Evolutionary conservation across 2,888 invertebrate species (phyloP).

Genomic region (Idaea dimidiata): DNA sequence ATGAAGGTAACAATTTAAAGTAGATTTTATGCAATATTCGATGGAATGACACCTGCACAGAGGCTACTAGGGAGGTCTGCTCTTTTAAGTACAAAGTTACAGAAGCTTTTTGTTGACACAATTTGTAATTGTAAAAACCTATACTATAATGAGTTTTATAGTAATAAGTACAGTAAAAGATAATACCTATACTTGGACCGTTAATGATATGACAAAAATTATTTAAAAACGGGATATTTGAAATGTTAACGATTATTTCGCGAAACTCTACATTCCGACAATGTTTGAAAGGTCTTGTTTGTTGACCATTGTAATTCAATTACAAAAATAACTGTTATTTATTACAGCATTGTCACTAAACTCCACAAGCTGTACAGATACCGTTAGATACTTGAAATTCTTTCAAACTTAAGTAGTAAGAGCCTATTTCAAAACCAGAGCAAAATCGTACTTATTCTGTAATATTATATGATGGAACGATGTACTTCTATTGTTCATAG

Average conservation of each 20-base stretch:
- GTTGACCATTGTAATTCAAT: neutral
- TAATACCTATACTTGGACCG: too few relatives aligned
- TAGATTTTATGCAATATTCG: conserved; percentile 14
- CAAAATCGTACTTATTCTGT: neutral
- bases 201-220: too few relatives aligned
- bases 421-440: neutral
- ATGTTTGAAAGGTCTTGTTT: too few relatives aligned
- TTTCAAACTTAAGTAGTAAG: too few relatives aligned
- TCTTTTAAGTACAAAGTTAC: conserved; percentile 18
- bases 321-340: neutral
- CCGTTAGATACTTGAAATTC: too few relatives aligned
- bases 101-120: conserved; percentile 39
- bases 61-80: conserved; percentile 43
- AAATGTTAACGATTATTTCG: too few relatives aligned
- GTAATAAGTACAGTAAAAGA: too few relatives aligned
- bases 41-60: conserved; percentile 36
- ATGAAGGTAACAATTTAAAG: conserved; percentile 3
- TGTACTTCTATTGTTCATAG: too few relatives aligned
- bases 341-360: neutral
- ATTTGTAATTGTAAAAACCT: conserved; percentile 27
- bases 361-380: neutral
- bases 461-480: neutral
- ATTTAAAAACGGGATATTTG: too few relatives aligned
- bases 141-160: conserved; percentile 21
- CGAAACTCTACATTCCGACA: too few relatives aligned